Conservation (phyloP, 2,113 vertebrate genomes). For the Toxotes jaculatrix region DNA sequence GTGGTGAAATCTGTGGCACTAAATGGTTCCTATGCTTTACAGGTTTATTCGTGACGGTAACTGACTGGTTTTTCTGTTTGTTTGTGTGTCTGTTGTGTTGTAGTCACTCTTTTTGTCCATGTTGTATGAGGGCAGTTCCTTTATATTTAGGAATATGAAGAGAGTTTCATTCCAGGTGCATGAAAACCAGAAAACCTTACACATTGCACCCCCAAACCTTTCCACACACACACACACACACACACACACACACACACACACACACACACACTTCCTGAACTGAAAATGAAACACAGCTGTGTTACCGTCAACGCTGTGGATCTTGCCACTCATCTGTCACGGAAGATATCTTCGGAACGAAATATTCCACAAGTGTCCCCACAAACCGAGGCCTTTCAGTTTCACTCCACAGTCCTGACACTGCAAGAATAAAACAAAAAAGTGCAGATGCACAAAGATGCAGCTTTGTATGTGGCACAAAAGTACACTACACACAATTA, state of each 20-base stretch:
- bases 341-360: slow-evolving; percentile 55
- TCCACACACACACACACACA: too few species aligned
- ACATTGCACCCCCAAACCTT: slow-evolving; percentile 16
- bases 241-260: slow-evolving; percentile 24
- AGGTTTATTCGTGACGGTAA: slow-evolving; percentile 21
- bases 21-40: slow-evolving; percentile 20
- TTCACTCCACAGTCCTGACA: slow-evolving; percentile 21
- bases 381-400: slow-evolving; percentile 19
- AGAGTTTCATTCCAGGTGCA: slow-evolving; percentile 56
- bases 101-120: slow-evolving; percentile 4
- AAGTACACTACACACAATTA: neutral
- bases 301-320: slow-evolving; percentile 67
- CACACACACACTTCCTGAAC: slow-evolving; percentile 69
- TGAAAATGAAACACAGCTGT: slow-evolving; percentile 81
- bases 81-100: neutral
- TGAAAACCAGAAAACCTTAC: slow-evolving; percentile 16
- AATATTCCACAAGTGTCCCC: slow-evolving; percentile 59
- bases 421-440: neutral
- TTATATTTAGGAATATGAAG: slow-evolving; percentile 21
- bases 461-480: neutral
- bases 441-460: neutral
- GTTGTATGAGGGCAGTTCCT: slow-evolving; percentile 21
- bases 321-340: slow-evolving; percentile 69
- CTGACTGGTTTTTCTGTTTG: neutral
- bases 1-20: slow-evolving; percentile 38